Conservation (phyloP, 2,888 invertebrate genomes). For the Sylvicola fuscatus region DNA sequence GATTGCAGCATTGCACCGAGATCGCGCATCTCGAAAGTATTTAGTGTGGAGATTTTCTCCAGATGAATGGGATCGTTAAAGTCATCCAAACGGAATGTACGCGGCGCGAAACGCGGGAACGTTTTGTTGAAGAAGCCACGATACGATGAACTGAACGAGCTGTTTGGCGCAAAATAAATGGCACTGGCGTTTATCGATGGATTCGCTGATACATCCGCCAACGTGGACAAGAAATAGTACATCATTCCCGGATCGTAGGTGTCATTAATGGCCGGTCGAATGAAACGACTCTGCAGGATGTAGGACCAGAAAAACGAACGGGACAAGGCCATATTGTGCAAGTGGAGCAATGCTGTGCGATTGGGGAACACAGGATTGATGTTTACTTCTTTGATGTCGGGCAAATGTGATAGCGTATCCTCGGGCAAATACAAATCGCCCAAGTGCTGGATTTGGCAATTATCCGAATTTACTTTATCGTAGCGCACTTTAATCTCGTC, state of each 20-base stretch:
- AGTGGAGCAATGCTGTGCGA: constrained; percentile 75
- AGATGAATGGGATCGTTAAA: constrained; percentile 92
- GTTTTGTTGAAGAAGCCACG: constrained; percentile 93
- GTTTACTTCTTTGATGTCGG: constrained; percentile 83
- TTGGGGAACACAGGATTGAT: constrained; percentile 90
- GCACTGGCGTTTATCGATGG: constrained; percentile 82
- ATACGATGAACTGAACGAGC: constrained; percentile 85
- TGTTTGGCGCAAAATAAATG: constrained; percentile 84
- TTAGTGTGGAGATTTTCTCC: constrained; percentile 84
- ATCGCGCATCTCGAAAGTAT: constrained; percentile 74
- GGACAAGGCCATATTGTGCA: constrained; percentile 93
- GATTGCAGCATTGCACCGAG: constrained; percentile 66
- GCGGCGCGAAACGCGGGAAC: constrained; percentile 80
- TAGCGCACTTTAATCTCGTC: constrained; percentile 72
- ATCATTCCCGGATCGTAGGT: constrained; percentile 95
- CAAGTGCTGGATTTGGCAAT: constrained; percentile 74
- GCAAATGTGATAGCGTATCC: constrained; percentile 74
- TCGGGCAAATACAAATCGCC: constrained; percentile 66
- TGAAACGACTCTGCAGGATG: constrained; percentile 75
- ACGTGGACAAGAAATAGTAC: constrained; percentile 88
- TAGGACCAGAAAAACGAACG: constrained; percentile 93
- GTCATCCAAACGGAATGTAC: constrained; percentile 78
- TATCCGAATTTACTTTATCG: constrained; percentile 65
- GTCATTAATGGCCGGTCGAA: constrained; percentile 74
- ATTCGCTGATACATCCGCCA: constrained; percentile 88